Evolutionary conservation across 2,113 vertebrate species (phyloP), one percentile per base, ranked within the genome.

Genomic region (Smithornis capensis): DNA sequence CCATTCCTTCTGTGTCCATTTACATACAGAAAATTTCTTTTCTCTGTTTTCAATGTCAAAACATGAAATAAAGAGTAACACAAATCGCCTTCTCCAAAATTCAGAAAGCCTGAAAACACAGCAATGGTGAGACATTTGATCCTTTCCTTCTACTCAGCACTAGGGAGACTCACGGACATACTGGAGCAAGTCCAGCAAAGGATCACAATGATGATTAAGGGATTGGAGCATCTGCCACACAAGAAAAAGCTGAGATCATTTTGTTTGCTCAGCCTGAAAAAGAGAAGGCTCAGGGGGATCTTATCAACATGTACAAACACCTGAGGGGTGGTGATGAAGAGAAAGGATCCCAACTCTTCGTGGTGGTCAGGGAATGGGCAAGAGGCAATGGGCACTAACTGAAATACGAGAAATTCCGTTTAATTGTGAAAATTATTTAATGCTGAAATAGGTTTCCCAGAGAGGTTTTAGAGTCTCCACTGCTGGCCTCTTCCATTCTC

Each of bases 121-220:
- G 8, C 23, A 52, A 1, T 6, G 10, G 19, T 31, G 18, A 59
- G 10, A 28, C 3, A 12, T 62, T 69, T 47, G 14, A 59, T 40
- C 8, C 3, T 79, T 67, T 70, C 28, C 10, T 38, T 79, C 28
- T 24, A 14, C n/a, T 67, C 37, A 38, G 19, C n/a, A n/a, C 24
- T 12, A 24, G 12, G 16, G 45, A 70, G 7, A 69, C 5, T 25
- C 23, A 4, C 12, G 18, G 25, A 17, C 0, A 0, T 11, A 16
- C 28, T 45, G 33, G 29, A 73, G 25, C 3, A 23, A 70, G 14
- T 45, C 42, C 60, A 69, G 40, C 11, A 49, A 69, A 77, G 44
- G 13, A 21, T 6, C 9, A 28, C 8, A 19, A 25, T 3, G 17
- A 28, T 57, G 16, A n/a, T 49, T 14, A 47, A 67, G 24, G 12